Evolutionary conservation across 2,113 vertebrate species (phyloP).

Genomic region (Cranoglanis bouderius): DNA sequence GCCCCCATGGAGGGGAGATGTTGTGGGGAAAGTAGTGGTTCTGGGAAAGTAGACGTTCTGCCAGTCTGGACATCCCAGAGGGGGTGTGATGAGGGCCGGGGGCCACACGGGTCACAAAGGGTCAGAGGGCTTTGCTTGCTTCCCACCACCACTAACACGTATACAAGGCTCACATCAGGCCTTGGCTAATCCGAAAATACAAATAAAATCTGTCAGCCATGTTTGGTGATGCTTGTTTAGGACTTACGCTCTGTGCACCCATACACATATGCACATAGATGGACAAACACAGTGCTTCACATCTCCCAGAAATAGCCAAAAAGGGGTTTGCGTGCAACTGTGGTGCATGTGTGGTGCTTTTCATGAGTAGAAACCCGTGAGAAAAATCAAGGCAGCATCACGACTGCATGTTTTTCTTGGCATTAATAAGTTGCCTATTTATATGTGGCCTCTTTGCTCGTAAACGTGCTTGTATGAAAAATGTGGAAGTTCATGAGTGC

Average conservation of each 20-base stretch:
- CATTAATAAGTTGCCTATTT: constrained; percentile 23
- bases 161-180: constrained; percentile 84
- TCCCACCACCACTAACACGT: constrained; percentile 78
- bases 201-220: not conserved
- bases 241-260: constrained; percentile 67
- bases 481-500: constrained; percentile 2
- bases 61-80: constrained; percentile 75
- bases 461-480: constrained; percentile 18
- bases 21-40: constrained; percentile 24
- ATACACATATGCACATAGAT: constrained; percentile 47
- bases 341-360: not conserved
- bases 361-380: constrained; percentile 17
- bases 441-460: not conserved
- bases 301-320: constrained; percentile 21
- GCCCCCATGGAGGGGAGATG: not conserved
- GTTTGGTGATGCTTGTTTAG: constrained; percentile 19
- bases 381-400: constrained; percentile 39
- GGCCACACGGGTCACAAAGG: constrained; percentile 81
- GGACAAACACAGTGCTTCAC: not conserved
- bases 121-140: constrained; percentile 85
- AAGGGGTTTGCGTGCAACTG: constrained; percentile 22
- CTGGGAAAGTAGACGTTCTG: constrained; percentile 71
- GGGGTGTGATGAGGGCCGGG: constrained; percentile 72
- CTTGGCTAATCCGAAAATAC: constrained; percentile 72
- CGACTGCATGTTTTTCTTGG: constrained; percentile 35